Base-by-base conservation (phyloP, 2,888 invertebrate species). In the Axea sp. region DNA sequence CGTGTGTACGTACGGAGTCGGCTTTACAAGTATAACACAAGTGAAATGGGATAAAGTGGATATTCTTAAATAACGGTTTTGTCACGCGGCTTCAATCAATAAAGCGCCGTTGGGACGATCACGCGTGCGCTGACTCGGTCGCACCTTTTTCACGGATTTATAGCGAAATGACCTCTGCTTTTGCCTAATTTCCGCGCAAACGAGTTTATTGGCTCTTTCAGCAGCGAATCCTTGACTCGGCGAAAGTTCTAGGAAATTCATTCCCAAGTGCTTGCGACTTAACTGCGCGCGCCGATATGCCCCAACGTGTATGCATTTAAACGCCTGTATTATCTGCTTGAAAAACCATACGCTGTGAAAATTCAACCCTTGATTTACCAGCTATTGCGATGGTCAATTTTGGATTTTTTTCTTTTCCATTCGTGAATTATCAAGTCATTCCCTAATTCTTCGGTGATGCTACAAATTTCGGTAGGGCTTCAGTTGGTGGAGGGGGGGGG, bases 301-400 rank as follows among this genome's bases (percentile, higher is more conserved):
- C 22, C 73, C 78, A 77, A 78, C 82, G 80, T 85, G 85, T 82
- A 86, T 86, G 86, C 86, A 86, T 86, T 86, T 85, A 86, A 86
- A 86, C 81, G 81, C 72, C 78, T 80, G 80, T 80, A 82, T 83
- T 83, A 83, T 81, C 82, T 69, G 75, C 53, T 82, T 83, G 24
- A n/a, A 11, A 24, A 30, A 55, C 62, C 71, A 17, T 71, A 62
- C 49, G 49, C 47, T 33, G 26, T 8, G 6, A 51, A 33, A 6
- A 47, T 41, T 26, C 31, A 47, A 28, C 15, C 33, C 28, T 26
- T 67, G 55, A 67, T 69, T 69, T 59, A 51, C 30, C 53, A 22
- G 17, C 31, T 41, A 57, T 26, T 7, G 1, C 6, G 33, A 19
- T 69, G 53, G 43, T 24, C 59, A 49, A 67, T 59, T 68, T 59